These are phyloP conservation scores for Zophobas atratus DNA, from an alignment of 1,140 invertebrate species.

Conservation along the genomic window DNA sequence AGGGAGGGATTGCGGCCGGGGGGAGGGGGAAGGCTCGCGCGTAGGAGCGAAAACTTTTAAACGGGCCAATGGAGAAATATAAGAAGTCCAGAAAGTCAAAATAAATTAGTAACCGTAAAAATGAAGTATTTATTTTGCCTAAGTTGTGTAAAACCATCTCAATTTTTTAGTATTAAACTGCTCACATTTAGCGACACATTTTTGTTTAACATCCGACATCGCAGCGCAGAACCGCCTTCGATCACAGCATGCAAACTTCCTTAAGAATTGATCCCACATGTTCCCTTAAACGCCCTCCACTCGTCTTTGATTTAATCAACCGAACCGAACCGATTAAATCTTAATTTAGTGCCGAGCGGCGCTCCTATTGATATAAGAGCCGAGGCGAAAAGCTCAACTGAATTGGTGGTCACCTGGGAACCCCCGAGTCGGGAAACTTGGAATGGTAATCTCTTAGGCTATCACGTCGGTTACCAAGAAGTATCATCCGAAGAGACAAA, in stretches of 20 bases:
- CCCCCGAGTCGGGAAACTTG: constrained; percentile 88
- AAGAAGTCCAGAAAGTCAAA: no score
- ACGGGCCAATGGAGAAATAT: no score
- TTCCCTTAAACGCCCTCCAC: constrained; percentile 5
- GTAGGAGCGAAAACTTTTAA: no score
- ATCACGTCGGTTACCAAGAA: constrained; percentile 93
- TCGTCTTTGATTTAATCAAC: constrained; percentile 32
- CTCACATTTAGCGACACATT: background rate
- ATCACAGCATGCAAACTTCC: no score
- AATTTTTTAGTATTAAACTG: no score
- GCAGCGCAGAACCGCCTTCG: no score
- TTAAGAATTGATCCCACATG: background rate
- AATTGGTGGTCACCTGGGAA: constrained; percentile 91
- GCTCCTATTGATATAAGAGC: constrained; percentile 88
- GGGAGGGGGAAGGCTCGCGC: no score
- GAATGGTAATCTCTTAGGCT: constrained; percentile 94
- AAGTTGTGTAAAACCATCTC: no score
- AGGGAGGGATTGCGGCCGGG: no score
- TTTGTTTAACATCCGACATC: background rate
- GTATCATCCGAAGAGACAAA: constrained; percentile 68
- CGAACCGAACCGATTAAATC: constrained; percentile 40
- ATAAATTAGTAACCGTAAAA: no score
- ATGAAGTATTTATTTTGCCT: no score
- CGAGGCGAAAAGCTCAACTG: constrained; percentile 90
- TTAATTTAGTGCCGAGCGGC: constrained; percentile 84